Evolutionary conservation across 2,888 invertebrate species (phyloP).

Genomic region (Melanostoma mellinum): DNA sequence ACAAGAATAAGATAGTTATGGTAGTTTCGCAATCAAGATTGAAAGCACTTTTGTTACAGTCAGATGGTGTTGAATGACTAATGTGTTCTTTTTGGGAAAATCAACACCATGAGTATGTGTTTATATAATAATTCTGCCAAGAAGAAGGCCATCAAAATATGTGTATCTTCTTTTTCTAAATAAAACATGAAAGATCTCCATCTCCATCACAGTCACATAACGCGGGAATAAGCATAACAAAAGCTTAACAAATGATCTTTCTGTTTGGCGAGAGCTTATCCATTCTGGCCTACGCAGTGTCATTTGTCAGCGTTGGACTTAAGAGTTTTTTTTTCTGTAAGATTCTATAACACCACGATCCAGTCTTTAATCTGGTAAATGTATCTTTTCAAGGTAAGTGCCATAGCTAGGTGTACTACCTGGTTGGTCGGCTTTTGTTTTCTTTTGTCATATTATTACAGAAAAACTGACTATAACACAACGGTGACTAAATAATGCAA

Average conservation of each 20-base stretch:
- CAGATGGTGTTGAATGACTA: constrained; percentile 31
- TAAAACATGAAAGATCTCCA: neutral
- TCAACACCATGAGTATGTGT: constrained; percentile 4
- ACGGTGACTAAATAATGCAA: constrained; percentile 31
- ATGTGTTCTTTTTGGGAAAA: constrained; percentile 30
- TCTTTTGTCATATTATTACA: constrained; percentile 14
- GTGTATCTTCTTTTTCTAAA: constrained; percentile 20
- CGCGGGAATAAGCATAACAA: constrained; percentile 24
- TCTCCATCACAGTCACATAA: constrained; percentile 38
- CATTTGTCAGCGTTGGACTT: constrained; percentile 33
- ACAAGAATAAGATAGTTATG: constrained; percentile 33
- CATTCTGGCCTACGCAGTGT: constrained; percentile 52
- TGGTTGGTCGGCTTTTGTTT: constrained; percentile 23
- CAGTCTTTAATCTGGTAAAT: constrained; percentile 48
- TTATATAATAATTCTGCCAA: constrained; percentile 35
- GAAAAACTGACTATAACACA: neutral
- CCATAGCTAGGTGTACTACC: constrained; percentile 24
- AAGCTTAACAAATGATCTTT: constrained; percentile 43
- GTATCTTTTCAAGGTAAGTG: constrained; percentile 57
- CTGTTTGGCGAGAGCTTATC: constrained; percentile 31
- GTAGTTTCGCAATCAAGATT: constrained; percentile 24
- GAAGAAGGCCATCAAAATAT: constrained; percentile 8
- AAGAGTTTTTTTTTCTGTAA: constrained; percentile 20
- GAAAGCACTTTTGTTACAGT: constrained; percentile 25
- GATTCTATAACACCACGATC: constrained; percentile 1